A percentile compares a stretch with the other conserved stretches of the same genome.
phyloP scores from a whole-genome alignment of 2,797 vertebrate genomes.

The Sebastiscus albofasciatus region DNA sequence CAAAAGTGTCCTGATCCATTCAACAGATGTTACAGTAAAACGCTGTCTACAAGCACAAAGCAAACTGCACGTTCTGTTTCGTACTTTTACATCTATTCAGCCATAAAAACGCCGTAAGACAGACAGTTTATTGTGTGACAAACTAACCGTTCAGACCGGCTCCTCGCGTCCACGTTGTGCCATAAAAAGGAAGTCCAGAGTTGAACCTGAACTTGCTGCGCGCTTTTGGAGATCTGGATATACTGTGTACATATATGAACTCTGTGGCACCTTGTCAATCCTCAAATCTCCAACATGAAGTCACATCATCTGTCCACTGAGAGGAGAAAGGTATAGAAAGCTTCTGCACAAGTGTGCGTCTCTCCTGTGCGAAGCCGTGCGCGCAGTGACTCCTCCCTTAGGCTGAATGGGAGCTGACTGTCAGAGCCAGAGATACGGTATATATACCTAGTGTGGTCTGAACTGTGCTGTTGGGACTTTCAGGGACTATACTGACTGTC shows the following conservation, averaged over 20 bases:
- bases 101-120: no score
- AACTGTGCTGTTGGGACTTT: neutral
- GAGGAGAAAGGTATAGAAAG: neutral
- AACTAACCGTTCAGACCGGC: neutral
- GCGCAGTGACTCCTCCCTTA: constrained; percentile 38
- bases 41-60: neutral
- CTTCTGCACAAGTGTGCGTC: neutral
- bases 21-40: neutral
- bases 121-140: neutral
- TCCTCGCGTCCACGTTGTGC: neutral
- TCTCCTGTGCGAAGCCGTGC: neutral
- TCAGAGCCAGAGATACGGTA: neutral
- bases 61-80: neutral
- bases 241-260: neutral
- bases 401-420: neutral
- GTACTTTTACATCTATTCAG: neutral
- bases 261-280: fast-evolving
- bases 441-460: no score
- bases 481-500: neutral
- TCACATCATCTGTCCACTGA: neutral
- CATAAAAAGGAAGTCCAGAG: neutral
- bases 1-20: neutral
- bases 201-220: no score
- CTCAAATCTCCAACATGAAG: neutral
- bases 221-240: no score